These are phyloP conservation scores for Suillia variegata DNA, from an alignment of 2,888 invertebrate genomes.

Conservation along the genomic window DNA sequence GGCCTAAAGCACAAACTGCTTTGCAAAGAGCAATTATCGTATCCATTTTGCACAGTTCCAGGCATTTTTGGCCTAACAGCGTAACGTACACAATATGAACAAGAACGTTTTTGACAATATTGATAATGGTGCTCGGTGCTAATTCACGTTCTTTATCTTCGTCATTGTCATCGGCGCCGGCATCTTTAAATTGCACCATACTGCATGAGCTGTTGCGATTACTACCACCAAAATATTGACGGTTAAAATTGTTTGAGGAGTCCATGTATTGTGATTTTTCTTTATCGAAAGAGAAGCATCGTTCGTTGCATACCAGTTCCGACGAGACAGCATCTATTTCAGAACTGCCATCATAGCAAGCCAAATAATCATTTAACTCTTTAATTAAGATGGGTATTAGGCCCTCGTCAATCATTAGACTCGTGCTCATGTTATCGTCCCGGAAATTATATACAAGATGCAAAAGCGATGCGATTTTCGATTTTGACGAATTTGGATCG, in stretches of 20 bases:
- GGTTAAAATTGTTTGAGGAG: constrained; percentile 57
- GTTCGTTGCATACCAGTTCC: too few relatives aligned
- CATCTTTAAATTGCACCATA: constrained; percentile 50
- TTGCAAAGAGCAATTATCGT: constrained; percentile 54
- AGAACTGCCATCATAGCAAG: constrained; percentile 56
- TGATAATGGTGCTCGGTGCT: constrained; percentile 48
- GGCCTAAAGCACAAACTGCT: constrained; percentile 56
- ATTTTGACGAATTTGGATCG: constrained; percentile 47
- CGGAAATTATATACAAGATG: constrained; percentile 63
- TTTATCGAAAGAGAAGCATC: constrained; percentile 41
- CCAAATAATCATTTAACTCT: constrained; percentile 59
- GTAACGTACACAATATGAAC: constrained; percentile 56
- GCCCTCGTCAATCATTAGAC: constrained; percentile 65
- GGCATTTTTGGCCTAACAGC: constrained; percentile 50
- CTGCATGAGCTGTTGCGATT: constrained; percentile 60
- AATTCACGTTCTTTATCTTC: constrained; percentile 53
- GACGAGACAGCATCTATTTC: too few relatives aligned
- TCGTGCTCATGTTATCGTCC: constrained; percentile 61
- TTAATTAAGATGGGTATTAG: constrained; percentile 64
- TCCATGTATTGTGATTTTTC: too few relatives aligned
- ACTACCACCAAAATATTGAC: constrained; percentile 46
- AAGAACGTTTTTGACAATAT: constrained; percentile 56
- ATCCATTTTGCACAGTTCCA: constrained; percentile 55
- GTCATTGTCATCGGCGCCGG: constrained; percentile 39
- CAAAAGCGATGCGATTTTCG: constrained; percentile 54